Evolutionary conservation across 2,888 invertebrate species (phyloP).

Genomic region (Scrobipalpa atriplicella): DNA sequence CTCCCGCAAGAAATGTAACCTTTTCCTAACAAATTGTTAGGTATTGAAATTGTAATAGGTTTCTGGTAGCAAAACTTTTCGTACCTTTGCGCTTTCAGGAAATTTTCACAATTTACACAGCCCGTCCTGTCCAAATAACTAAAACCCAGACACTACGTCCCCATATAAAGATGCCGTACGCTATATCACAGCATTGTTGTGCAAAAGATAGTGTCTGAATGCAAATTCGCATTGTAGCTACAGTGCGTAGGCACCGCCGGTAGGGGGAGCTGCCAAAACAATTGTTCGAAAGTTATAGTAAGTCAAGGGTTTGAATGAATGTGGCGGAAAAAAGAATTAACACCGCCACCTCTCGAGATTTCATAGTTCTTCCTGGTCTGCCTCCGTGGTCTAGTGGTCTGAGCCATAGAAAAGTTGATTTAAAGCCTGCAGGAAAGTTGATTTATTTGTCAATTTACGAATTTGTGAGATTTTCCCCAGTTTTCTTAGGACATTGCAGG

Average conservation of each 20-base stretch:
- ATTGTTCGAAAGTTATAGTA: conserved; percentile 61
- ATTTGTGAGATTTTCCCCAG: too few relatives aligned
- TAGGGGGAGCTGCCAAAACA: conserved; percentile 56
- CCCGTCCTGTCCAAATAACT: not conserved
- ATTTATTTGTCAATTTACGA: too few relatives aligned
- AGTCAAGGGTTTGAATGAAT: conserved; percentile 34
- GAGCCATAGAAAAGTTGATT: too few relatives aligned
- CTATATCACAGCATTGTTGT: conserved; percentile 25
- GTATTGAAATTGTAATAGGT: too few relatives aligned
- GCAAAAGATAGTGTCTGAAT: conserved; percentile 51
- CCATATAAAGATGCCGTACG: conserved; percentile 31
- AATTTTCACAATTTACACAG: not conserved
- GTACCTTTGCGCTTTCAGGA: too few relatives aligned
- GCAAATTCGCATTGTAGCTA: conserved; percentile 64
- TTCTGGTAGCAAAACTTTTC: too few relatives aligned
- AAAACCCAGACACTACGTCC: conserved; percentile 11
- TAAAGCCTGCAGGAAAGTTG: too few relatives aligned
- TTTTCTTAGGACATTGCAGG: too few relatives aligned
- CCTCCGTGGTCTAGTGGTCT: not conserved
- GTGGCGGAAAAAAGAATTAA: not conserved
- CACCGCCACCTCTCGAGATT: not conserved
- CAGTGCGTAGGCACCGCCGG: conserved; percentile 59
- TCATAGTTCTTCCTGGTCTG: too few relatives aligned
- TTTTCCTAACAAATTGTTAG: too few relatives aligned
- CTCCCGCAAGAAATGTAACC: too few relatives aligned